phyloP scores from a whole-genome alignment of 1,140 invertebrate genomes.

The Drosophila mayri region DNA sequence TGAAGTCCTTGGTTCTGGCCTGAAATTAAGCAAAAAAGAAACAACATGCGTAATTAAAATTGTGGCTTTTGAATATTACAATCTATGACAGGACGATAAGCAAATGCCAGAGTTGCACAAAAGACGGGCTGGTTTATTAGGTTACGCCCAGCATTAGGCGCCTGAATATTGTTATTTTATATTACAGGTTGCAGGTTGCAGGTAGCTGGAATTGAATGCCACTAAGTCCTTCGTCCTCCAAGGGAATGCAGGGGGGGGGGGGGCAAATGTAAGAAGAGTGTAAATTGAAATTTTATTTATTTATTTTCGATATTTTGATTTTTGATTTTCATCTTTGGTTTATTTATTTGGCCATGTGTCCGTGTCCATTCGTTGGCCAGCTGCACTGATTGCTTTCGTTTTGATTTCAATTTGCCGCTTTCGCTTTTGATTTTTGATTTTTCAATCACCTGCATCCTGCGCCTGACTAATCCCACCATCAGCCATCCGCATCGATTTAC shows the following conservation, averaged over 20 bases:
- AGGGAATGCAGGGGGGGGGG: neutral
- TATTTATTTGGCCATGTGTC: slow-evolving; percentile 30
- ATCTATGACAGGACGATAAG: neutral
- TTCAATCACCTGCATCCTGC: slow-evolving; percentile 5
- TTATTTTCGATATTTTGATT: slow-evolving; percentile 40
- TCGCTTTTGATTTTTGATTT: slow-evolving; percentile 13
- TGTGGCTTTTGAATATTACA: slow-evolving; percentile 14
- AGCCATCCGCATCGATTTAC: slow-evolving; percentile 1
- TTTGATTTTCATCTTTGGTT: slow-evolving; percentile 29
- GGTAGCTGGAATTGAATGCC: neutral
- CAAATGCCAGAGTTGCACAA: neutral
- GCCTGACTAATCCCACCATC: slow-evolving; percentile 13
- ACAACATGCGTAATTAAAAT: slow-evolving; percentile 4
- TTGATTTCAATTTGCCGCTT: slow-evolving; percentile 30
- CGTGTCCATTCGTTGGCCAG: slow-evolving; percentile 8
- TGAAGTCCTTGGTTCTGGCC: neutral
- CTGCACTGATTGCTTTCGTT: slow-evolving; percentile 35
- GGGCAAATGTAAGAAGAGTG: slow-evolving; percentile 9
- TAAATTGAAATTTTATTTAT: slow-evolving; percentile 50
- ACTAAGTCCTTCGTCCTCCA: neutral
- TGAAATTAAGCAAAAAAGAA: neutral
- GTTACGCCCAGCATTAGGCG: slow-evolving; percentile 5
- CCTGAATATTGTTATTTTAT: neutral
- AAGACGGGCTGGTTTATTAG: neutral
- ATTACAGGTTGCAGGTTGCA: neutral